Percentiles rank a stretch among this genome's conserved stretches.
phyloP scores from a whole-genome alignment of 1,140 invertebrate genomes.

The Mycetomoellerius zeteki region DNA sequence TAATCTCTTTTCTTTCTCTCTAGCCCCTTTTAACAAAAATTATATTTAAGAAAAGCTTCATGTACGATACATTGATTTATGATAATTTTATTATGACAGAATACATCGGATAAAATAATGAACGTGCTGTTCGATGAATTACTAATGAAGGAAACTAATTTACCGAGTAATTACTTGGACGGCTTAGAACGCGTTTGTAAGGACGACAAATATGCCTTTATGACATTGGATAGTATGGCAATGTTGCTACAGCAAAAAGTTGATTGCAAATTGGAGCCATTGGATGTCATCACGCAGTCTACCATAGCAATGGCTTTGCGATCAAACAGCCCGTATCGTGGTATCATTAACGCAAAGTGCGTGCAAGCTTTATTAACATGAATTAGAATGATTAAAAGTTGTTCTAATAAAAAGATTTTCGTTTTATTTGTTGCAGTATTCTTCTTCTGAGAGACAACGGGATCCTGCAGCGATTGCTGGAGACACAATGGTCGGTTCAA shows the following conservation, averaged over 20 bases:
- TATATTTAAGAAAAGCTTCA: not conserved
- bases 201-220: slow-evolving; percentile 83
- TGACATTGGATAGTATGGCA: slow-evolving; percentile 82
- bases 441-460: slow-evolving; percentile 83
- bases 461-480: slow-evolving; percentile 82
- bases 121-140: slow-evolving; percentile 78
- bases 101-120: slow-evolving; percentile 79
- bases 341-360: slow-evolving; percentile 83
- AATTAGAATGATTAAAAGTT: not conserved
- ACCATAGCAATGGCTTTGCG: slow-evolving; percentile 83
- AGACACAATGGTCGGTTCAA: slow-evolving; percentile 78
- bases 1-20: not conserved
- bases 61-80: not conserved
- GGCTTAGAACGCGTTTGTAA: slow-evolving; percentile 81
- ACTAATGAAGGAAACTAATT: slow-evolving; percentile 69
- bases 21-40: not conserved
- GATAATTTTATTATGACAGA: slow-evolving; percentile 69
- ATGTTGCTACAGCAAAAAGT: slow-evolving; percentile 78
- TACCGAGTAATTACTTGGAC: slow-evolving; percentile 82
- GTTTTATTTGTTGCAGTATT: slow-evolving; percentile 75
- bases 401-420: not conserved
- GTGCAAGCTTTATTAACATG: not conserved
- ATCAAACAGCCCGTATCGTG: slow-evolving; percentile 80
- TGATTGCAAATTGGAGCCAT: slow-evolving; percentile 81
- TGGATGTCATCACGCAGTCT: slow-evolving; percentile 82